Evolutionary conservation across 2,113 vertebrate species (phyloP).

Genomic region (Benitochromis conjunctus): DNA sequence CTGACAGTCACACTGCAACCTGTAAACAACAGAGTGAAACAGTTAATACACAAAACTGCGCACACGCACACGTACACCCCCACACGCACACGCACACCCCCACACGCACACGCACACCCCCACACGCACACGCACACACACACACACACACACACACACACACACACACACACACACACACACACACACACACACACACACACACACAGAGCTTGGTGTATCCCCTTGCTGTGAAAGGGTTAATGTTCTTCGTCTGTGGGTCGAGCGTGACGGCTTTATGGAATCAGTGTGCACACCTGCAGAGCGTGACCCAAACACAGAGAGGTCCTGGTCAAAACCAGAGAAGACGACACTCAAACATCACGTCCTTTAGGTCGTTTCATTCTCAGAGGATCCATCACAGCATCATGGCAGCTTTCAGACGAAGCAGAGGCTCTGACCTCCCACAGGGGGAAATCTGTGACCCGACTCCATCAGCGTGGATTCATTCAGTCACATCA

Average conservation of each 20-base stretch:
- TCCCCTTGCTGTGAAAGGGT: background rate
- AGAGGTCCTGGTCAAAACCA: background rate
- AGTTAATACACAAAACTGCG: too few relatives aligned
- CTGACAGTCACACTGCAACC: too few relatives aligned
- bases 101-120: accelerated
- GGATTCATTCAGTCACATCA: too few relatives aligned
- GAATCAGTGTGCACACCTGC: slow-evolving; percentile 31
- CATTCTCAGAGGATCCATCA: too few relatives aligned
- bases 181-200: background rate
- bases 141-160: background rate
- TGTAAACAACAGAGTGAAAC: too few relatives aligned
- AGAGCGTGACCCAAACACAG: slow-evolving; percentile 27
- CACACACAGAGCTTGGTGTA: background rate
- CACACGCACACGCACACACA: background rate
- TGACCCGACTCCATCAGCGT: too few relatives aligned
- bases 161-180: background rate
- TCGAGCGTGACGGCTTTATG: slow-evolving; percentile 30
- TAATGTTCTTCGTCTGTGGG: slow-evolving; percentile 9
- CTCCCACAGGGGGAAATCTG: too few relatives aligned
- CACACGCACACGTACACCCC: too few relatives aligned
- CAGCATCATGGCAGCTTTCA: too few relatives aligned
- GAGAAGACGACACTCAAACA: background rate
- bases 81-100: too few relatives aligned
- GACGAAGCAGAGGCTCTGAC: too few relatives aligned
- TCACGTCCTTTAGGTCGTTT: too few relatives aligned